Base-by-base conservation (phyloP, 2,113 vertebrate species). In the Saccopteryx bilineata region DNA sequence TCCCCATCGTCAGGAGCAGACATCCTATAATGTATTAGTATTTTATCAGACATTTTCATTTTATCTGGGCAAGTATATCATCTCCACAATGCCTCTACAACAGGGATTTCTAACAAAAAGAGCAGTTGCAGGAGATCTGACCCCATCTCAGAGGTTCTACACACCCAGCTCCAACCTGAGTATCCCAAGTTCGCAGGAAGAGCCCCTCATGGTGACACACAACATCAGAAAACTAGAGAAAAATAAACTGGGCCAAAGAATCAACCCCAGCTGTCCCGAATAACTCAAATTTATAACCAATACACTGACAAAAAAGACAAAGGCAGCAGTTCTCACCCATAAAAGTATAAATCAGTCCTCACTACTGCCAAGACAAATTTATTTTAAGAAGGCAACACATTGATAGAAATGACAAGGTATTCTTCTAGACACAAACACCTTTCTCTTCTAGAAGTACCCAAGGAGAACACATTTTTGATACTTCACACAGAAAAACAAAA, bases 11-110 rank as follows among this genome's bases (percentile, higher is more conserved):
- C 26, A 58, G 75, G 3, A 74, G 33, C 86, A 76, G 87, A 28
- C 3, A 0, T 48, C 28, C 66, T 56, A 26, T 58, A 63, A 74
- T 10, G 14, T 12, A 24, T 83, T 78, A 78, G 54, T 92, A 74
- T 56, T 92, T 83, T 15, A 79, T 28, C 31, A 72, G 68, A 92
- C 9, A 14, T 87, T 76, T 66, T 72, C 26, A 79, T 68, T 90
- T 93, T 31, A 80, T 46, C n/a, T 56, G 39, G 60, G 87, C 48
- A 39, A 84, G 58, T 1, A 5, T 28, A 21, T 68, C 33, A 9
- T 24, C 26, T 58, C 65, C 60, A 19, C 26, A 14, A 52, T 8
- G n/a, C 58, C 65, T 60, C 5, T 28, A 9, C 1, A n/a, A 48
- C 19, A 69, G 66, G 48, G 46, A 54, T 50, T 89, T 7, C 24